Percentiles rank a stretch among this genome's conserved stretches.
phyloP scores from a whole-genome alignment of 2,113 vertebrate species.

The Columbina picui region DNA sequence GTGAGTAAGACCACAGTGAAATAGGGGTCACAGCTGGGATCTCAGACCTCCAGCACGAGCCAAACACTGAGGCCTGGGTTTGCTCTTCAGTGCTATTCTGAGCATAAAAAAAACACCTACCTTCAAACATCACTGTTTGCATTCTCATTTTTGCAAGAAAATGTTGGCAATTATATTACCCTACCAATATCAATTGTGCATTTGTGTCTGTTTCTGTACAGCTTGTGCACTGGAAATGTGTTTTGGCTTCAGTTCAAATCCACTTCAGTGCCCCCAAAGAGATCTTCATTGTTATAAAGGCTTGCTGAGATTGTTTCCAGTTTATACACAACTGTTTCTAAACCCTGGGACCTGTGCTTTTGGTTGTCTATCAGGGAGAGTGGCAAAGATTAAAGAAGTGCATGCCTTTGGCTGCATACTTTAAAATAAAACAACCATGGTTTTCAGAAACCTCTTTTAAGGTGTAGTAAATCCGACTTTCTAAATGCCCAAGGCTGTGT shows the following conservation, averaged over 20 bases:
- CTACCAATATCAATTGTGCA: conserved; percentile 41
- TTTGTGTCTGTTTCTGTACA: conserved; percentile 52
- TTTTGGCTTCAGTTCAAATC: conserved; percentile 72
- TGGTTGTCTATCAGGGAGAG: conserved; percentile 55
- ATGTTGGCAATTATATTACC: conserved; percentile 39
- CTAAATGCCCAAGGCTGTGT: conserved; percentile 70
- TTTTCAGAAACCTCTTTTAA: conserved; percentile 72
- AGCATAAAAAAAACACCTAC: neutral
- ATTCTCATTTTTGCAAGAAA: conserved; percentile 59
- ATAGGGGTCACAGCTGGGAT: neutral
- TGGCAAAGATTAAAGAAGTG: conserved; percentile 72
- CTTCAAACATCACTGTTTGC: conserved; percentile 31
- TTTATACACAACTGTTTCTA: conserved; percentile 62
- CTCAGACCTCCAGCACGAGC: neutral
- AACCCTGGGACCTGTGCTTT: conserved; percentile 46
- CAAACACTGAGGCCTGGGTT: neutral
- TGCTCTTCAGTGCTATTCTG: conserved; percentile 39
- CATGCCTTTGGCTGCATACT: conserved; percentile 64
- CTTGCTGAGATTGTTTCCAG: conserved; percentile 65
- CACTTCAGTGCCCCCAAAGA: conserved; percentile 69
- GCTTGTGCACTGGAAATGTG: conserved; percentile 62
- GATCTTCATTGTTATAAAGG: conserved; percentile 68
- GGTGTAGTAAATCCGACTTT: conserved; percentile 70
- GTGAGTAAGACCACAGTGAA: neutral
- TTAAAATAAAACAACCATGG: conserved; percentile 62